phyloP scores from a whole-genome alignment of 2,797 vertebrate genomes.

The Meda fulgida region DNA sequence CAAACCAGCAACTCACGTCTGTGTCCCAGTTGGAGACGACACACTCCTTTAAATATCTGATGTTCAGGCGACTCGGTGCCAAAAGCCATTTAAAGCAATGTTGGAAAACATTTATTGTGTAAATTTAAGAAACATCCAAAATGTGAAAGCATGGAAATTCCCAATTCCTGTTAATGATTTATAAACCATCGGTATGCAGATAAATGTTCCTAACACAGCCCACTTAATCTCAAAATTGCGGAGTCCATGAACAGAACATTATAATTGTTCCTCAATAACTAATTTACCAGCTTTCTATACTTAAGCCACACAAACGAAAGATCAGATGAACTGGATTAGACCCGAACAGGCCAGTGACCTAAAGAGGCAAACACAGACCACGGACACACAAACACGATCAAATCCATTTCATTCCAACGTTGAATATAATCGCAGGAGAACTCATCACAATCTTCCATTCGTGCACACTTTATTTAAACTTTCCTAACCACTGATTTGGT shows the following conservation, averaged over 20 bases:
- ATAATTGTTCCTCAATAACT: no score
- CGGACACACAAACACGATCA: neutral
- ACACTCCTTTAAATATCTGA: neutral
- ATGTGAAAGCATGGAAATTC: neutral
- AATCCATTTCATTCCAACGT: neutral
- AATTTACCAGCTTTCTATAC: no score
- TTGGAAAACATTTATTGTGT: fast-evolving
- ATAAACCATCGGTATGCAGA: neutral
- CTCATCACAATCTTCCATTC: neutral
- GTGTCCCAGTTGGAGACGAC: neutral
- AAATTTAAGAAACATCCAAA: neutral
- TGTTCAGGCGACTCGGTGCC: neutral
- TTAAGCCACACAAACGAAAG: neutral
- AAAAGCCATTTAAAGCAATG: neutral
- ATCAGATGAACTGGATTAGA: neutral
- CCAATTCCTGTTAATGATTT: neutral
- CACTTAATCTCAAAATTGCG: neutral
- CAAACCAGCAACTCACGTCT: neutral
- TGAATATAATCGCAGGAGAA: neutral
- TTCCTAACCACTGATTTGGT: neutral
- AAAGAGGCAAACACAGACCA: neutral
- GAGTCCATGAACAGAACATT: neutral
- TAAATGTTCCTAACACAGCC: neutral
- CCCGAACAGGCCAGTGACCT: no score
- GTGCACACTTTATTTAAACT: neutral